Evolutionary conservation across 2,888 invertebrate species (phyloP), one percentile per base, ranked within the genome.

Genomic region (Acronicta psi): DNA sequence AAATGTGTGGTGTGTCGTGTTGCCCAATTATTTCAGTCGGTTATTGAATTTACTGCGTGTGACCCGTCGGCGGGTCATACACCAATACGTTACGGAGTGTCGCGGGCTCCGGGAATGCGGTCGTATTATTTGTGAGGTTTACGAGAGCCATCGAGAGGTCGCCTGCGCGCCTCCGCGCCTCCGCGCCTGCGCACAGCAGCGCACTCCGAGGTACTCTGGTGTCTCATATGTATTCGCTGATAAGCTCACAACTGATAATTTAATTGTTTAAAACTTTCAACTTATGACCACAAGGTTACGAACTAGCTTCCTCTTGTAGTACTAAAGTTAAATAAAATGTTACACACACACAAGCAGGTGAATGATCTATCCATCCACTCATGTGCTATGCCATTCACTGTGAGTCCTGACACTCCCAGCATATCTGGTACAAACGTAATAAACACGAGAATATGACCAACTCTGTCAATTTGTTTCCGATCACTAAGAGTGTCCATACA

Each of bases 81-180:
- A 44, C 71, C 66, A 14, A 70, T 70, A 70, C 41, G 51, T 70
- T 67, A 67, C 50, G 0, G 31, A 38, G 18, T 49, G 68, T 68
- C 59, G 63, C 53, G 53, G 75, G 73, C 68, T 71, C 75, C 53
- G 53, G 68, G 75, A 75, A 75, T 73, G 73, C 63, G 69, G 68
- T 68, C 72, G 60, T 70, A 54, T 70, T 53, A 70, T 51, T 41
- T 47, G 67, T 64, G 49, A 67, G 58, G 51, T 69, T 69, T 67
- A 67, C 70, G 66, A 70, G 57, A 47, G 34, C n/a, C 6, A n/a
- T 6, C 13, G 11, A 13, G 13, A 0, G 4, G 31, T n/a, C 10
- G 9, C 25, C 25, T 3, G 25, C 23, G 23, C 23, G 6, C 6
- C 25, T 8, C 9, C 25, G 25, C 9, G 25, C 25, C 5, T 9